A percentile compares a stretch with the other conserved stretches of the same genome.
phyloP scores from a whole-genome alignment of 2,113 vertebrate species.

The Cyanoliseus patagonus region DNA sequence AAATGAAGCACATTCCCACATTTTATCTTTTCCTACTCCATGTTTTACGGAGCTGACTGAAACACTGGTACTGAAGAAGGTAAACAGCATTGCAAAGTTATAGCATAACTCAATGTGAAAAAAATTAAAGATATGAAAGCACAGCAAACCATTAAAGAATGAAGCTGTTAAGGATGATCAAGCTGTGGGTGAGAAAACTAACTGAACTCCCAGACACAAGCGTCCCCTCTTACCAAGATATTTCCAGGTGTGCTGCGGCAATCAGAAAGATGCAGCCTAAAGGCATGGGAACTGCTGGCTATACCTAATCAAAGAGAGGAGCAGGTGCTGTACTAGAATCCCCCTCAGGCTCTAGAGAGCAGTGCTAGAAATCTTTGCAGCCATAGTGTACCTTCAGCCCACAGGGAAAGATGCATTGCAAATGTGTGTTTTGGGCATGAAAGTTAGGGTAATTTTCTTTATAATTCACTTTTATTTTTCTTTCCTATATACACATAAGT shows the following conservation, averaged over 20 bases:
- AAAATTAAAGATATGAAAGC: not conserved
- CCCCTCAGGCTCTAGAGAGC: constrained; percentile 9
- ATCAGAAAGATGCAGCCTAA: constrained; percentile 11
- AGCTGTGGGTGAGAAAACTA: not conserved
- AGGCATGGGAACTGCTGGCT: not conserved
- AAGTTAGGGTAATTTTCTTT: not conserved
- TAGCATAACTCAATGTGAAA: not conserved
- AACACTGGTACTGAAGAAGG: not conserved
- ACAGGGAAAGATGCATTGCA: not conserved
- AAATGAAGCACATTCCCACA: not conserved
- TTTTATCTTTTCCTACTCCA: not conserved
- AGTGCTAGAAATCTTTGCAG: not conserved
- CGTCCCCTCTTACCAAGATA: not conserved
- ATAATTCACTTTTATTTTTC: not conserved
- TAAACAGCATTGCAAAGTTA: not conserved
- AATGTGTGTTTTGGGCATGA: not conserved
- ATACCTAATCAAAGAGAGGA: constrained; percentile 33
- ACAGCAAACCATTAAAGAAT: not conserved
- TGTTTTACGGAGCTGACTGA: not conserved
- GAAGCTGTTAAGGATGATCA: not conserved
- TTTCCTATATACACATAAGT: not conserved
- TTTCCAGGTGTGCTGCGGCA: constrained; percentile 1
- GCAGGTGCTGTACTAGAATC: constrained; percentile 1
- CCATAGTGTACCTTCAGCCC: not conserved
- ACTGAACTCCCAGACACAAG: not conserved